These are phyloP conservation scores for Myiozetetes cayanensis DNA, from an alignment of 2,113 vertebrate species.

Conservation along the genomic window DNA sequence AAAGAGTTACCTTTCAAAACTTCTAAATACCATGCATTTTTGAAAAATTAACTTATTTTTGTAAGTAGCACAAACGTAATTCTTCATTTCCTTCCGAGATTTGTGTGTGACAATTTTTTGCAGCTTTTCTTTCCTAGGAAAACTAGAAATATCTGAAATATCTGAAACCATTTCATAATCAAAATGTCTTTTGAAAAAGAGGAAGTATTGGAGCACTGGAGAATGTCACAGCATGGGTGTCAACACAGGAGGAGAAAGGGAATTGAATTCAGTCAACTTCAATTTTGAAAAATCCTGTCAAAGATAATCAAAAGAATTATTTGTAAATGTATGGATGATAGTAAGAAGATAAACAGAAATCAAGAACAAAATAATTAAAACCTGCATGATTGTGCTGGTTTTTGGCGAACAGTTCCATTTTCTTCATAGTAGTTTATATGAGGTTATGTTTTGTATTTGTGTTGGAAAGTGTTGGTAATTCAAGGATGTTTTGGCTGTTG, in stretches of 20 bases:
- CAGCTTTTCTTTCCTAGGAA: background rate
- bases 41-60: background rate
- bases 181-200: background rate
- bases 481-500: background rate
- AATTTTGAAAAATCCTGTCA: background rate
- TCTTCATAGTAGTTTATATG: background rate
- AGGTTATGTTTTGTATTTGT: background rate
- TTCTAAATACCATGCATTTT: background rate
- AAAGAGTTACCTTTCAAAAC: background rate
- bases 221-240: background rate
- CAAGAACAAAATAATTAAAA: background rate
- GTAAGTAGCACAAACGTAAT: background rate
- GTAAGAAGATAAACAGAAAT: background rate
- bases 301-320: background rate
- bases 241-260: background rate
- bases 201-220: background rate
- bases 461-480: background rate
- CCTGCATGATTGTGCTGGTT: fast-evolving
- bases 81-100: background rate
- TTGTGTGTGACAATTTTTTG: background rate
- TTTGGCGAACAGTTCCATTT: background rate
- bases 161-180: background rate
- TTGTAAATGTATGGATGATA: background rate
- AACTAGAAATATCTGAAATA: background rate
- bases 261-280: background rate